A percentile compares a stretch with the other conserved stretches of the same genome.
These are phyloP conservation scores for Sesamia nonagrioides DNA, from an alignment of 1,140 invertebrate genomes.

Conservation along the genomic window DNA sequence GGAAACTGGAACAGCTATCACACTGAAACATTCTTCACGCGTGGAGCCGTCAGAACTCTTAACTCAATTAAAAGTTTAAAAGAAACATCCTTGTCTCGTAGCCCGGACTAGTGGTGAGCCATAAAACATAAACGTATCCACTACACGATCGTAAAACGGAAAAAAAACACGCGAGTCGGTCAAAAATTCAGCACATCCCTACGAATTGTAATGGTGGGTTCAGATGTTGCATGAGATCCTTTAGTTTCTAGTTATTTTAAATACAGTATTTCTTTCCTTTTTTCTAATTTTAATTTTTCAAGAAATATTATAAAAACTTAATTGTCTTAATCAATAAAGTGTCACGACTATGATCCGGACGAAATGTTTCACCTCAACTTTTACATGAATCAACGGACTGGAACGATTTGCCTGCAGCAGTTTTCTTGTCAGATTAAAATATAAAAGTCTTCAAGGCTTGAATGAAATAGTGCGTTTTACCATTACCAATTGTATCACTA, in stretches of 20 bases:
- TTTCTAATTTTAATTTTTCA: too few relatives aligned
- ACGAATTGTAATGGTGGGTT: constrained; percentile 32
- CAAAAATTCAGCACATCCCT: constrained; percentile 64
- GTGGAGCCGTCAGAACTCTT: constrained; percentile 21
- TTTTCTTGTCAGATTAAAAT: too few relatives aligned
- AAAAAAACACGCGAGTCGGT: constrained; percentile 63
- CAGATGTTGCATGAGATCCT: constrained; percentile 20
- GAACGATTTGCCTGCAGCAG: too few relatives aligned
- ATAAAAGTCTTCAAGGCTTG: too few relatives aligned
- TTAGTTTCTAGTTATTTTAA: neutral
- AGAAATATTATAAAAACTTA: too few relatives aligned
- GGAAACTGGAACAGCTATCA: constrained; percentile 9
- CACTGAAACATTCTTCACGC: constrained; percentile 14
- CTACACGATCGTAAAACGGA: constrained; percentile 57
- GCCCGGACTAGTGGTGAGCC: neutral
- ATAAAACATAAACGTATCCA: constrained; percentile 49
- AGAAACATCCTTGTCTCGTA: constrained; percentile 12
- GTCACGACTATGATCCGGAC: too few relatives aligned
- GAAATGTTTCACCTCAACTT: too few relatives aligned
- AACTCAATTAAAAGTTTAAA: constrained; percentile 48
- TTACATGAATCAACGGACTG: too few relatives aligned
- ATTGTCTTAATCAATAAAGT: too few relatives aligned
- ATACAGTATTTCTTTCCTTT: neutral
- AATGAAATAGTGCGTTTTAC: too few relatives aligned
- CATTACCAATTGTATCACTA: too few relatives aligned